Evolutionary conservation across 92 coral and sea anemone species (phyloP).

Genomic region (Phenganax subtilis): DNA sequence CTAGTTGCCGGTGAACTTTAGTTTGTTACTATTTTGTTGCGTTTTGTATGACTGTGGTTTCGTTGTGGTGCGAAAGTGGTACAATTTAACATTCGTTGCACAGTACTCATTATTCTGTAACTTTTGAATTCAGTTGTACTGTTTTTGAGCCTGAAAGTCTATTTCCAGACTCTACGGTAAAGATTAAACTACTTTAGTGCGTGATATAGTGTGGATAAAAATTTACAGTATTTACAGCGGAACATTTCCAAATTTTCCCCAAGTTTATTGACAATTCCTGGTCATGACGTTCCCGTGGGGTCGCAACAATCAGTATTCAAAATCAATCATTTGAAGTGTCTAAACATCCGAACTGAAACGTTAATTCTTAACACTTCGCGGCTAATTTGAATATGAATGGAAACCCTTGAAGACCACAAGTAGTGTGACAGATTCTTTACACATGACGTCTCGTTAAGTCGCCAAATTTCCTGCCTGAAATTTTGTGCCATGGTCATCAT

Average conservation of each 20-base stretch:
- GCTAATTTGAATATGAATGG: constrained; percentile 16
- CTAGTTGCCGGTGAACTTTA: too few relatives aligned
- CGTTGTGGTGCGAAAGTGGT: too few relatives aligned
- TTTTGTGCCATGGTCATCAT: too few relatives aligned
- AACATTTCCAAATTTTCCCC: background rate
- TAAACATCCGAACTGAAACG: constrained; percentile 16
- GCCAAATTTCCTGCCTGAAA: constrained; percentile 1
- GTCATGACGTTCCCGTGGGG: background rate
- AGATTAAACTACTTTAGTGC: background rate
- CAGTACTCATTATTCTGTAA: too few relatives aligned
- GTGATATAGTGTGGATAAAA: background rate
- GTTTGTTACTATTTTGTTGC: too few relatives aligned
- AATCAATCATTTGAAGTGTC: background rate
- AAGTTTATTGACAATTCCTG: background rate
- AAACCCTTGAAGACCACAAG: background rate
- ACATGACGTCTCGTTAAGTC: background rate
- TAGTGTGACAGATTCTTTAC: background rate
- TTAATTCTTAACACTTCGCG: background rate
- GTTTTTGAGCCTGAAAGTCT: too few relatives aligned
- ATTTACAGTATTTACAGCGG: background rate
- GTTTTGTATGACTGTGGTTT: too few relatives aligned
- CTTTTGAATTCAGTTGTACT: too few relatives aligned
- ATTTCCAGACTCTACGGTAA: too few relatives aligned
- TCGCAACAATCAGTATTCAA: background rate
- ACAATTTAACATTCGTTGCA: too few relatives aligned